Conservation (phyloP, 2,797 vertebrate genomes). For the Gobionotothen gibberifrons region DNA sequence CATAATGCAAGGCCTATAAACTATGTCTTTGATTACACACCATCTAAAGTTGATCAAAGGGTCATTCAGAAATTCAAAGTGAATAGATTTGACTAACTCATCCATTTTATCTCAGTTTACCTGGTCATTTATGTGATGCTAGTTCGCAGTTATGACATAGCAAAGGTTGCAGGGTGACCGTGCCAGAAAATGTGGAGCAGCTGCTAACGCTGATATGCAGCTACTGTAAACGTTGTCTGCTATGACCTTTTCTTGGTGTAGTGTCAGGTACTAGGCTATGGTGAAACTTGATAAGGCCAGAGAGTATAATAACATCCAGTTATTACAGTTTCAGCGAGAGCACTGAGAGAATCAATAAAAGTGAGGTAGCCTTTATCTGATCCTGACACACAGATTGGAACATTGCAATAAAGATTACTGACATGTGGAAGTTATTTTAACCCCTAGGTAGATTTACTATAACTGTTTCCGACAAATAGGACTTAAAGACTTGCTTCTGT, state of each 20-base stretch:
- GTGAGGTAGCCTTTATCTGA: slow-evolving; percentile 32
- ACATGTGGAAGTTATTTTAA: slow-evolving; percentile 31
- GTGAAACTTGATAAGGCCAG: slow-evolving; percentile 43
- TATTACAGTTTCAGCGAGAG: slow-evolving; percentile 54
- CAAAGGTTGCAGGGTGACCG: not conserved
- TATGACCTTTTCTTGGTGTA: slow-evolving; percentile 16
- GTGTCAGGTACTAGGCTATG: slow-evolving; percentile 1
- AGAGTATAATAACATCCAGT: slow-evolving; percentile 46
- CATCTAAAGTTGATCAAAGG: slow-evolving; percentile 29
- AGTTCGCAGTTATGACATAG: not conserved
- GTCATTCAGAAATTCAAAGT: slow-evolving; percentile 31
- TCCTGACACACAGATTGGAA: slow-evolving; percentile 36
- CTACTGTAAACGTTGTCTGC: not conserved
- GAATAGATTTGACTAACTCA: slow-evolving; percentile 10
- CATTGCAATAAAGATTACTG: slow-evolving; percentile 11
- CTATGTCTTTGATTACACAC: slow-evolving; percentile 31
- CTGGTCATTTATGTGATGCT: slow-evolving; percentile 4
- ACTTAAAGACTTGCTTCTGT: slow-evolving; percentile 21
- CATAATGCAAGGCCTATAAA: slow-evolving; percentile 40
- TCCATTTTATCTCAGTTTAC: slow-evolving; percentile 1
- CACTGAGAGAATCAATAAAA: slow-evolving; percentile 50
- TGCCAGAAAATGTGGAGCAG: not conserved
- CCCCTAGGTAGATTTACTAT: slow-evolving; percentile 12
- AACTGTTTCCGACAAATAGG: not conserved
- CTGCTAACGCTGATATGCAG: not conserved